Conservation (phyloP, 2,888 invertebrate genomes). For the Microctonus aethiopoides region DNA sequence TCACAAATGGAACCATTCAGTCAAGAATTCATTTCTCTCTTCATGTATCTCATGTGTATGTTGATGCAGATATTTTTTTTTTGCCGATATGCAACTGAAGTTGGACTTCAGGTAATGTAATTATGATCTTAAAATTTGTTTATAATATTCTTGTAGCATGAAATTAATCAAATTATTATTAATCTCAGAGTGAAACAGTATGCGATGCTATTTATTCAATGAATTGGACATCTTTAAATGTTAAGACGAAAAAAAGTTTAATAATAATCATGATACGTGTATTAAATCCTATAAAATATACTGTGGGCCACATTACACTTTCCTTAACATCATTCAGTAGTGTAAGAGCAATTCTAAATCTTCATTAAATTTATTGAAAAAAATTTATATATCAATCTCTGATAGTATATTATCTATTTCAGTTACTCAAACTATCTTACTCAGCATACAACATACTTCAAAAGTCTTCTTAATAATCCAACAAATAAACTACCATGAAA, state of each 20-base stretch:
- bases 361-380: background rate
- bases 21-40: background rate
- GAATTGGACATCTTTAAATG: conserved; percentile 47
- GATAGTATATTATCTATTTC: conserved; percentile 21
- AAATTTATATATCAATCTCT: background rate
- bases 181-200: conserved; percentile 44
- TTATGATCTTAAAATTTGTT: too few relatives aligned
- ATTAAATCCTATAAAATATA: conserved; percentile 47
- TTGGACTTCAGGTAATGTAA: conserved; percentile 5
- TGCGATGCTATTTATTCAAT: conserved; percentile 46
- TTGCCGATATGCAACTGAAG: conserved; percentile 20
- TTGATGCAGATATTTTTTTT: conserved; percentile 14
- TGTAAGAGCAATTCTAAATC: conserved; percentile 36
- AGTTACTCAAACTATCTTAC: conserved; percentile 50
- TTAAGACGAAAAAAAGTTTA: conserved; percentile 42
- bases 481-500: background rate
- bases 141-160: too few relatives aligned
- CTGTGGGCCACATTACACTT: conserved; percentile 48
- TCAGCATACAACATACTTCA: conserved; percentile 48
- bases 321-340: conserved; percentile 52
- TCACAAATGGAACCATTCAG: conserved; percentile 6
- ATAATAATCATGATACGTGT: conserved; percentile 47
- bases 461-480: conserved; percentile 19
- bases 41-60: conserved; percentile 20
- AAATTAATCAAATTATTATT: too few relatives aligned